Conservation (phyloP, 1,140 invertebrate species). For the Chionoecetes opilio region DNA sequence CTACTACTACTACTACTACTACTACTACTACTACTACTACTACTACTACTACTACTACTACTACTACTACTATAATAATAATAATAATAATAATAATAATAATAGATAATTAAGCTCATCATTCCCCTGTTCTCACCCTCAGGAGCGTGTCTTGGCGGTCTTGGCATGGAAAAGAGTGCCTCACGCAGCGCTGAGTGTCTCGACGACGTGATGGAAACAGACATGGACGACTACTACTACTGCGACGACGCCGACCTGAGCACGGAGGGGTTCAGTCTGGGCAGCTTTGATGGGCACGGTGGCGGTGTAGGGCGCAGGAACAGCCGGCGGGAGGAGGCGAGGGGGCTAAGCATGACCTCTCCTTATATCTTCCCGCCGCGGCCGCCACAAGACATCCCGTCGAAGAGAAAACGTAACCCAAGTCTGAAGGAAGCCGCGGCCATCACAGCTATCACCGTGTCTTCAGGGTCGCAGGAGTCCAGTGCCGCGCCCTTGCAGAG, state of each 20-base stretch:
- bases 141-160: background rate
- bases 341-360: background rate
- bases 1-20: too few species aligned
- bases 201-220: slow-evolving; percentile 50
- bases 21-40: too few species aligned
- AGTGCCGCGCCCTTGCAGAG: slow-evolving; percentile 55
- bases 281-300: background rate
- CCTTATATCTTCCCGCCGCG: slow-evolving; percentile 61
- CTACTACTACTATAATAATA: too few species aligned
- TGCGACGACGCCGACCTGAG: slow-evolving; percentile 38
- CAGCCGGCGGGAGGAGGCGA: background rate
- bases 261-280: background rate
- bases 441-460: slow-evolving; percentile 64
- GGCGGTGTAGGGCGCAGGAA: slow-evolving; percentile 11
- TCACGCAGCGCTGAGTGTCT: background rate
- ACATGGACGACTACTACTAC: slow-evolving; percentile 55
- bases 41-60: too few species aligned
- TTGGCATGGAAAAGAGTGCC: slow-evolving; percentile 9
- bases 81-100: too few species aligned
- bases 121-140: background rate
- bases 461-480: slow-evolving; percentile 69
- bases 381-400: slow-evolving; percentile 41
- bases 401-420: slow-evolving; percentile 37
- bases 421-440: slow-evolving; percentile 55
- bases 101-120: too few species aligned